Conservation (phyloP, 2,888 invertebrate species). For the Nycteola revayana region DNA sequence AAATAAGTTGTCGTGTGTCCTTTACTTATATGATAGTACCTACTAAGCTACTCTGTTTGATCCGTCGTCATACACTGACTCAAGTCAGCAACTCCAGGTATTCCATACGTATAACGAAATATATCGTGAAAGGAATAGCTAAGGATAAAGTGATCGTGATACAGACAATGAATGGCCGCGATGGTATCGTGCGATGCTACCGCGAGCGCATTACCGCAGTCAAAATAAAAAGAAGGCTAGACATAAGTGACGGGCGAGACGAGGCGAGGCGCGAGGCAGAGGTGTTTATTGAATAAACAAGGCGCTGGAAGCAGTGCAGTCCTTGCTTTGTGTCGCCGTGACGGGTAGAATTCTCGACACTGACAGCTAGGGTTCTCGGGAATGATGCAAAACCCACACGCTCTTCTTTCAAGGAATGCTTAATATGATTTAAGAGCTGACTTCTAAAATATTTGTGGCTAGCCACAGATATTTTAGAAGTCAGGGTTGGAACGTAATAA, state of each 20-base stretch:
- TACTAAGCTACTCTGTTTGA: too few species aligned
- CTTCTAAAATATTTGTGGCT: too few species aligned
- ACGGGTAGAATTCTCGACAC: conserved; percentile 38
- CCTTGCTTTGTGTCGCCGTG: conserved; percentile 54
- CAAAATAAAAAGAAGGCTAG: conserved; percentile 31
- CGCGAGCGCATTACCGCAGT: conserved; percentile 25
- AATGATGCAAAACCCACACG: conserved; percentile 2
- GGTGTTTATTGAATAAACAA: conserved; percentile 72
- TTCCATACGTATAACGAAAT: too few species aligned
- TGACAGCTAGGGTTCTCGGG: conserved; percentile 23
- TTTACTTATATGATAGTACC: too few species aligned
- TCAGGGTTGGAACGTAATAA: too few species aligned
- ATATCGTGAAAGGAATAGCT: conserved; percentile 1
- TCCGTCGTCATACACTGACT: too few species aligned
- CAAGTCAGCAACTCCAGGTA: too few species aligned
- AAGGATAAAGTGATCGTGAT: conserved; percentile 14
- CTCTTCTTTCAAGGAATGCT: too few species aligned
- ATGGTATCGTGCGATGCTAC: conserved; percentile 33
- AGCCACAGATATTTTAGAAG: too few species aligned
- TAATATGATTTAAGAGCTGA: too few species aligned
- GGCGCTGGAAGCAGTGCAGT: conserved; percentile 36
- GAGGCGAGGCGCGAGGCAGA: conserved; percentile 32
- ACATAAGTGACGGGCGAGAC: conserved; percentile 34
- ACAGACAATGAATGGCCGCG: conserved; percentile 21
- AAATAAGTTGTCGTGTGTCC: too few species aligned